These are phyloP conservation scores for Agelastica alni DNA, from an alignment of 2,888 invertebrate genomes.

Conservation along the genomic window DNA sequence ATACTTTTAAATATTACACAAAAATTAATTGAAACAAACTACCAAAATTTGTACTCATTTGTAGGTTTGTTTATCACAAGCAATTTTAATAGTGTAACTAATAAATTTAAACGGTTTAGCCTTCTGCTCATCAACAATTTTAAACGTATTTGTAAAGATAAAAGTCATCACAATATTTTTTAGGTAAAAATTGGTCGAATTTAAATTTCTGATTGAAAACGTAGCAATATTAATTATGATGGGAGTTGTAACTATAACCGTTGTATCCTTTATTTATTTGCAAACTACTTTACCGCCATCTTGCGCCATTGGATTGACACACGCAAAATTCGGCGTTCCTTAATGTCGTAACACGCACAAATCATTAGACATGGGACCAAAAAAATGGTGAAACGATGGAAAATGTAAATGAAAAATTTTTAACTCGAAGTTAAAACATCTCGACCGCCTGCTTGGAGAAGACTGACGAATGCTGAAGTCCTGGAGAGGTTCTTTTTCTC, in stretches of 20 bases:
- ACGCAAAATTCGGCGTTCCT: neutral
- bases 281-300: constrained; percentile 1
- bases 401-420: constrained; percentile 12
- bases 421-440: constrained; percentile 29
- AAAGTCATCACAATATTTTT: too few species aligned
- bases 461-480: constrained; percentile 54
- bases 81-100: too few species aligned
- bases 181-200: too few species aligned
- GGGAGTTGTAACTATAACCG: neutral
- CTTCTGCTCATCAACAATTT: too few species aligned
- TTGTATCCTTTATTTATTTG: neutral
- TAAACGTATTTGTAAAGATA: too few species aligned
- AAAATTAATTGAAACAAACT: too few species aligned
- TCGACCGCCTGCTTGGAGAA: constrained; percentile 48
- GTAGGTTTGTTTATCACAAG: too few species aligned
- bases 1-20: too few species aligned
- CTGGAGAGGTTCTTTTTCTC: constrained; percentile 51
- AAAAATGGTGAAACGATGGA: neutral
- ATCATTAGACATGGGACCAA: neutral
- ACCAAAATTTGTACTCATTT: too few species aligned
- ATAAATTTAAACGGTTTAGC: too few species aligned
- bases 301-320: neutral
- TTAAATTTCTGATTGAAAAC: too few species aligned
- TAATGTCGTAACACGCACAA: neutral
- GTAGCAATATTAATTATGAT: too few species aligned